Conservation (phyloP, 1,140 invertebrate species). For the Drosophila baimaii region DNA sequence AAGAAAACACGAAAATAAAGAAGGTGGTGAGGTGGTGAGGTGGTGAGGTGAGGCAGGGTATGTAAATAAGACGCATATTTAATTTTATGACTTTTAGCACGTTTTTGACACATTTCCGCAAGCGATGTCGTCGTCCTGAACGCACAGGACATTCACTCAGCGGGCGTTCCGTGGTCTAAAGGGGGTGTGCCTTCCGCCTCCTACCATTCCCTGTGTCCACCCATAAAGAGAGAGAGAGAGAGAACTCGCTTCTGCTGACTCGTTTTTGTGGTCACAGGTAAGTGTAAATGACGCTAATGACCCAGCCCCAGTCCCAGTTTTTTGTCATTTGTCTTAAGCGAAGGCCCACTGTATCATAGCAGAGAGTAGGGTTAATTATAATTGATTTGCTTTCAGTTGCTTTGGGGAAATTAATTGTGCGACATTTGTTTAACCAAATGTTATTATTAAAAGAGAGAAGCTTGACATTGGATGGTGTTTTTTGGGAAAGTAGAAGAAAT, state of each 20-base stretch:
- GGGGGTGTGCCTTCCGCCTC: slow-evolving; percentile 18
- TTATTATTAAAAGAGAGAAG: slow-evolving; percentile 9
- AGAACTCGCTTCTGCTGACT: slow-evolving; percentile 12
- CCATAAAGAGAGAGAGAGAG: background rate
- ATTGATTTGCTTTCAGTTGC: slow-evolving; percentile 55
- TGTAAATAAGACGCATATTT: slow-evolving; percentile 82
- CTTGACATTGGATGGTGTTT: too few species aligned
- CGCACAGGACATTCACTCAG: slow-evolving; percentile 34
- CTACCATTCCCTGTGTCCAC: slow-evolving; percentile 4
- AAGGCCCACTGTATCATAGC: background rate
- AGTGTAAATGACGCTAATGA: slow-evolving; percentile 83
- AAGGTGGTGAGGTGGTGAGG: slow-evolving; percentile 28
- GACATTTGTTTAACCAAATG: slow-evolving; percentile 44
- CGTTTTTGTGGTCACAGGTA: slow-evolving; percentile 42
- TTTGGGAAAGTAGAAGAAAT: too few species aligned
- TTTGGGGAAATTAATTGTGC: slow-evolving; percentile 58
- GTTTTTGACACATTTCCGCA: slow-evolving; percentile 83
- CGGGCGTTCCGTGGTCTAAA: slow-evolving; percentile 1
- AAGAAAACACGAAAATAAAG: slow-evolving; percentile 5
- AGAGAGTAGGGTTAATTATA: slow-evolving; percentile 32
- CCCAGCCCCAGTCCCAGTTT: slow-evolving; percentile 77
- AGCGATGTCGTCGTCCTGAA: slow-evolving; percentile 51
- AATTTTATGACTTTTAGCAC: slow-evolving; percentile 83
- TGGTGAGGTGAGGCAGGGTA: slow-evolving; percentile 36
- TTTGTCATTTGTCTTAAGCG: slow-evolving; percentile 74